Base-by-base conservation (phyloP, 1,140 invertebrate species). In the Choristoneura fumiferana region DNA sequence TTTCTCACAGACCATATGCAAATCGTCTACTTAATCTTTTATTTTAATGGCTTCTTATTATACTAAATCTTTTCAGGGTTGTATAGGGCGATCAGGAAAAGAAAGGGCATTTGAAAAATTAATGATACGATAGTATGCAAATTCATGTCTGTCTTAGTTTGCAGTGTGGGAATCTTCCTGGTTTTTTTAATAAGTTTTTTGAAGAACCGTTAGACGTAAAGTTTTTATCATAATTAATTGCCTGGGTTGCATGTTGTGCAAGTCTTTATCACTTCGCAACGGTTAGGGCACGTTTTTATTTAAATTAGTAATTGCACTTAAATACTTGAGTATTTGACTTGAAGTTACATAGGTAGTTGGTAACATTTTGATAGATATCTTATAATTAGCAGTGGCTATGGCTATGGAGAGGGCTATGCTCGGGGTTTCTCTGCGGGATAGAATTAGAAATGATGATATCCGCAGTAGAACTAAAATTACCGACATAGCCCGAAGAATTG, bases 31-130 rank as follows among this genome's bases (percentile, higher is more conserved):
- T 73, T 84, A 80, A 86, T 89, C 84, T 85, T 89, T 87, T 89
- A 89, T 89, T 89, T 89, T 89, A 89, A 89, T 87, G 67, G 69
- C 72, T 78, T 85, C 81, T 73, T 81, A 76, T 89, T 89, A 80
- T 88, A 76, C 78, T 79, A 69, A 72, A 75, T 78, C 78, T 62
- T 73, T 82, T 74, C 65, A 84, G 49, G 33, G 57, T 69, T 13
- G 64, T 76, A 74, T 81, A 71, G 82, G 82, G 82, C 78, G 71
- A 69, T 37, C 57, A 54, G 69, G 63, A 73, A 73, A 66, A 76
- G 71, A 82, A 88, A 79, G 78, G 76, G 62, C 54, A 60, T 55
- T 65, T 60, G 58, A 75, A 68, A 84, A 85, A 87, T 86, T 87
- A 89, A 86, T 79, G 76, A 87, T 77, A 76, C 63, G 65, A 57